phyloP scores from a whole-genome alignment of 2,888 invertebrate species.

The Dynastes maya region DNA sequence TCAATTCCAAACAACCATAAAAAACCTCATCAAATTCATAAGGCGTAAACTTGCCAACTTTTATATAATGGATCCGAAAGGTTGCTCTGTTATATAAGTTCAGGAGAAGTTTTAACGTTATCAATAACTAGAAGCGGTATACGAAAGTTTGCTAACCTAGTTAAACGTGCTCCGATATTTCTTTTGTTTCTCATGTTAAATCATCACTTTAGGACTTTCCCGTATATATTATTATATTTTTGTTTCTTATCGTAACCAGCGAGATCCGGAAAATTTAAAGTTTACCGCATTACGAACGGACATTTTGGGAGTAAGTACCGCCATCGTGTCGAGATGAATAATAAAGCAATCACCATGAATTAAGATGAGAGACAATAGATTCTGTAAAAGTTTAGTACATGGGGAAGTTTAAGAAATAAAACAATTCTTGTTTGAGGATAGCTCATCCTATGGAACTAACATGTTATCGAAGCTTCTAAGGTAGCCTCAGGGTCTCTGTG shows the following conservation, averaged over 20 bases:
- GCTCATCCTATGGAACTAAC: too few relatives aligned
- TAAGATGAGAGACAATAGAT: too few relatives aligned
- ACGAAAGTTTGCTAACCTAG: slow-evolving; percentile 4
- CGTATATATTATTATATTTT: neutral
- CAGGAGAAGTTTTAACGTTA: neutral
- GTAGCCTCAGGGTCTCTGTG: too few relatives aligned
- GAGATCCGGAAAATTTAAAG: neutral
- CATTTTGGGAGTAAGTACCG: too few relatives aligned
- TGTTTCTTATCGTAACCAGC: neutral
- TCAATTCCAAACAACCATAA: too few relatives aligned
- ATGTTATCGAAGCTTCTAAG: too few relatives aligned
- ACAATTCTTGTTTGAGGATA: too few relatives aligned
- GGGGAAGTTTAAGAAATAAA: too few relatives aligned
- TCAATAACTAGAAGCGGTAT: neutral
- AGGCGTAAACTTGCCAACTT: neutral
- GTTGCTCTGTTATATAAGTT: neutral
- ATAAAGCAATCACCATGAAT: too few relatives aligned
- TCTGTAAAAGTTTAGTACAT: too few relatives aligned
- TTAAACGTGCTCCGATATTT: neutral
- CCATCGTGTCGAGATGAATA: too few relatives aligned
- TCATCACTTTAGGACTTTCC: neutral
- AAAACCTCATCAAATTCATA: neutral
- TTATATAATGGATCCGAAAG: neutral
- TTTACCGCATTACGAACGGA: too few relatives aligned
- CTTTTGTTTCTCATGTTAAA: slow-evolving; percentile 3